Conservation (phyloP, 1,140 invertebrate species). For the Doryteuthis pealeii region DNA sequence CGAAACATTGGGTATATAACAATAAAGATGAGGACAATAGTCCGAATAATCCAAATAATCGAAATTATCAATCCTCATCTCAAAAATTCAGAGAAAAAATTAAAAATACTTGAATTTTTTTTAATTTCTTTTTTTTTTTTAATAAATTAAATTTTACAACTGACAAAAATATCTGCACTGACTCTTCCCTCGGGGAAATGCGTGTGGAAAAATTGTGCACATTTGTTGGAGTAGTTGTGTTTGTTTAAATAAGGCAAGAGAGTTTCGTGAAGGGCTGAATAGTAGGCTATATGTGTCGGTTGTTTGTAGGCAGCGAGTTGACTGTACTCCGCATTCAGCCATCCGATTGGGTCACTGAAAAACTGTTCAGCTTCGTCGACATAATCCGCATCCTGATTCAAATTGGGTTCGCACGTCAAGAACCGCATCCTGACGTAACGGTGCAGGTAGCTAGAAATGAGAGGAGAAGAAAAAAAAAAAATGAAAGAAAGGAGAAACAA, state of each 20-base stretch:
- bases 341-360: constrained; percentile 72
- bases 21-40: too few relatives aligned
- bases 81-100: too few relatives aligned
- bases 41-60: too few relatives aligned
- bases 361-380: constrained; percentile 81
- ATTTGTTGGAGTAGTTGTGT: constrained; percentile 57
- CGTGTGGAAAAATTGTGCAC: constrained; percentile 62
- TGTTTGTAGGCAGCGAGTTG: constrained; percentile 18
- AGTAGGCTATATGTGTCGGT: constrained; percentile 61
- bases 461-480: constrained; percentile 18
- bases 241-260: constrained; percentile 61
- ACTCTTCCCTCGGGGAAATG: constrained; percentile 65
- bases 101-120: too few relatives aligned
- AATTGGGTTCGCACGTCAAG: constrained; percentile 86
- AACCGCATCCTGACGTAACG: constrained; percentile 76
- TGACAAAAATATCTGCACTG: constrained; percentile 59
- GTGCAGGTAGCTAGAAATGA: constrained; percentile 78
- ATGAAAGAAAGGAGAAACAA: too few relatives aligned
- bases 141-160: constrained; percentile 43
- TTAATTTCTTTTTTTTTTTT: too few relatives aligned
- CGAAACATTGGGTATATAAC: too few relatives aligned
- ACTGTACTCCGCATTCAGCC: constrained; percentile 68
- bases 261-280: constrained; percentile 64
- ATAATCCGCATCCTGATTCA: constrained; percentile 65
- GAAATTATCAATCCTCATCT: too few relatives aligned